phyloP scores from a whole-genome alignment of 1,140 invertebrate species.

The Orius laevigatus region DNA sequence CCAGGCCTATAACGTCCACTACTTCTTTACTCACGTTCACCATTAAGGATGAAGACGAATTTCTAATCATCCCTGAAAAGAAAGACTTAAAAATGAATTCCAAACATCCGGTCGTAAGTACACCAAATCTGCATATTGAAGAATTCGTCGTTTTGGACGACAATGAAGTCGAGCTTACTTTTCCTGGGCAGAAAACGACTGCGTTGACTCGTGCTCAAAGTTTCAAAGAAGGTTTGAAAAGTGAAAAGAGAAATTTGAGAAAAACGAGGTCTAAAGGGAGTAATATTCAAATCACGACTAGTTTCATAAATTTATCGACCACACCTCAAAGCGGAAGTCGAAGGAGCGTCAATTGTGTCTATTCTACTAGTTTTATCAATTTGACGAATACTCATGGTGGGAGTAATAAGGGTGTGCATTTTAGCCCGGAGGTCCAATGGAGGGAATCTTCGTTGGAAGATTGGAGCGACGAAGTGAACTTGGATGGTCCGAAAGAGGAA shows the following conservation, averaged over 20 bases:
- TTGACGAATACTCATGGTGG: conserved; percentile 23
- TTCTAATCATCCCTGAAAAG: conserved; percentile 13
- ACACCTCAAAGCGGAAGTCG: conserved; percentile 16
- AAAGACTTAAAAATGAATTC: conserved; percentile 21
- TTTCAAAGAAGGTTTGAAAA: conserved; percentile 19
- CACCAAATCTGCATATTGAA: conserved; percentile 39
- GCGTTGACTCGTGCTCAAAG: conserved; percentile 18
- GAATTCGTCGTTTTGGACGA: conserved; percentile 21
- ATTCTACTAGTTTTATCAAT: conserved; percentile 21
- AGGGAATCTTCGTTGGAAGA: conserved; percentile 28
- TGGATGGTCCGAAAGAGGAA: conserved; percentile 14
- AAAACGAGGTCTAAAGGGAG: conserved; percentile 18
- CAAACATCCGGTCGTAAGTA: conserved; percentile 33
- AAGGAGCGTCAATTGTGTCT: conserved; percentile 29
- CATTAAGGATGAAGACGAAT: conserved; percentile 15
- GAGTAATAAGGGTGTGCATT: conserved; percentile 37
- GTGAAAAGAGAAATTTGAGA: conserved; percentile 13
- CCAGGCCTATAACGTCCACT: conserved; percentile 5
- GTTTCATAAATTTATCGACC: conserved; percentile 24
- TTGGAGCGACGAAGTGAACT: conserved; percentile 21
- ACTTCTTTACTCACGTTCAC: conserved; percentile 13
- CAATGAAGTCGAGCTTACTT: conserved; percentile 21
- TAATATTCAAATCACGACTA: conserved; percentile 23
- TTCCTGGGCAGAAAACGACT: conserved; percentile 5
- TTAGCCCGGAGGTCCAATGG: conserved; percentile 57